These are phyloP conservation scores for Trichomalopsis sarcophagae DNA, from an alignment of 1,140 invertebrate genomes.

Conservation along the genomic window DNA sequence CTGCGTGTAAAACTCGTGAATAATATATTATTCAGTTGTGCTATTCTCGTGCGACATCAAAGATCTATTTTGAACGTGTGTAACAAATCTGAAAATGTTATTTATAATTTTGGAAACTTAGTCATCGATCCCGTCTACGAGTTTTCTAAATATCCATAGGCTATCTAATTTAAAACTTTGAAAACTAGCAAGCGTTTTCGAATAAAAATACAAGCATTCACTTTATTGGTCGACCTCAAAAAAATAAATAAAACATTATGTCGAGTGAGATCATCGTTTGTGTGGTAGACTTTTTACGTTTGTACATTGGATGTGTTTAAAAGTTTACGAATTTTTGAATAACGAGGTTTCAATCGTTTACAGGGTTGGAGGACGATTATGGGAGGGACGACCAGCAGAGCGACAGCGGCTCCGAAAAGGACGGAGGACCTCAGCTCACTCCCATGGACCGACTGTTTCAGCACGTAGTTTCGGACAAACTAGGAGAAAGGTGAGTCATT, in stretches of 20 bases:
- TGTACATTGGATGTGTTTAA: too few relatives aligned
- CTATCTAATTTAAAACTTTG: not conserved
- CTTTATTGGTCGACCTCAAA: not conserved
- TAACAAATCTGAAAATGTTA: not conserved
- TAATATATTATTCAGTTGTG: not conserved
- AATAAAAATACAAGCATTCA: not conserved
- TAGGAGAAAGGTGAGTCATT: constrained; percentile 64
- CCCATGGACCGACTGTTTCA: constrained; percentile 59
- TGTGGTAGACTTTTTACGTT: not conserved
- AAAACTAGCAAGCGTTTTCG: not conserved
- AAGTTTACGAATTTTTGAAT: not conserved
- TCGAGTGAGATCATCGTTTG: not conserved
- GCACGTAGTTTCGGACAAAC: constrained; percentile 57
- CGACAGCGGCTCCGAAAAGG: constrained; percentile 55
- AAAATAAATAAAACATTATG: not conserved
- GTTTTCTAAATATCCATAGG: not conserved
- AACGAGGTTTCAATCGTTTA: not conserved
- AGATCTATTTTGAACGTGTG: not conserved
- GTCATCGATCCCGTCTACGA: not conserved
- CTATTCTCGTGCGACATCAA: not conserved
- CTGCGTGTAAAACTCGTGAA: not conserved
- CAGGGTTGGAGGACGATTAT: constrained; percentile 65
- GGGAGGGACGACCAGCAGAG: constrained; percentile 53
- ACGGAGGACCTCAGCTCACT: constrained; percentile 57
- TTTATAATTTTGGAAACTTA: not conserved